Base-by-base conservation (phyloP, 2,113 vertebrate genomes). In the Oryzias javanicus region DNA sequence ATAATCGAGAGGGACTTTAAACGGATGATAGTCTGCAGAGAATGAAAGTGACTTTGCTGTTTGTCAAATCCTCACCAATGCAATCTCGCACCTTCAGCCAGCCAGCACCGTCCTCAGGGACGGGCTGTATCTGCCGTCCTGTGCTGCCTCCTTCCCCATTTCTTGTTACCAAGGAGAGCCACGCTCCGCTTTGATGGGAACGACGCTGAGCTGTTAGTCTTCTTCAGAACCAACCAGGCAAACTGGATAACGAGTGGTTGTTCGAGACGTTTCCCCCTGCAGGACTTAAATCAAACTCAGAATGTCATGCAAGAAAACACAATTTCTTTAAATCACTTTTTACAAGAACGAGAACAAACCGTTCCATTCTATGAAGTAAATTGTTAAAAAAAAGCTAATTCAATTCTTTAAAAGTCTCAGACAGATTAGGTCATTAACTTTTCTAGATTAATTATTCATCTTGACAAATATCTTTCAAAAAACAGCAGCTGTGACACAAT, bases 401-500 rank as follows among this genome's bases (percentile, higher is more conserved):
- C n/a, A n/a, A n/a, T n/a, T n/a, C n/a, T n/a, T n/a, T n/a, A n/a
- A n/a, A n/a, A n/a, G n/a, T n/a, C n/a, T n/a, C n/a, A n/a, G n/a
- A n/a, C 58, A 41, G 46, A 64, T 57, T 52, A 52, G 48, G 67
- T 47, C 49, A 79, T 87, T 76, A 75, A 71, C 71, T 77, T 79
- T 76, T 79, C 61, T 0, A 59, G 55, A 80, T 84, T 56, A 83
- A 85, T 84, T 63, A 84, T 86, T 78, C 25, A 82, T 66, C 53
- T 35, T 60, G 40, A 50, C 18, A 42, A 83, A 83, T 84, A 55
- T 45, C 64, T 50, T 66, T 63, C 56, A 72, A 81, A 83, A 70
- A 64, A 67, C 72, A 67, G 59, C 64, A 73, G 64, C 76, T 59
- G 44, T 73, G 76, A 74, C 72, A 74, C 60, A 67, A 72, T 86